Base-by-base conservation (phyloP, 2,113 vertebrate genomes). In the Brachyistius frenatus region DNA sequence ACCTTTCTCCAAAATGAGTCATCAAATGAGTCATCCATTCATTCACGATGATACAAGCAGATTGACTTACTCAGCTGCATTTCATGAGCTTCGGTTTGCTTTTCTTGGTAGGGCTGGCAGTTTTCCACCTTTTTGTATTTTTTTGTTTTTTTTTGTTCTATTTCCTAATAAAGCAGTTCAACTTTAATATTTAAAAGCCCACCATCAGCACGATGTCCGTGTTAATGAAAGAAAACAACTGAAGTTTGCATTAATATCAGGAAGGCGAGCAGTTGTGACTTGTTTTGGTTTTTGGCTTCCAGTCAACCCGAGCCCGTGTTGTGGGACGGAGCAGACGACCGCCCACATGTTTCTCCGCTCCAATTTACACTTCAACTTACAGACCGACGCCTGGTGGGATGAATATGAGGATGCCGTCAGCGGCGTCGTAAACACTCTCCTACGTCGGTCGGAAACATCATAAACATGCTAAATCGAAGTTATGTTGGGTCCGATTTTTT, bases 311-410 rank as follows among this genome's bases (percentile, higher is more conserved):
- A 65, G 80, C 70, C 54, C 60, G 44, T 77, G 79, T 72, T 77
- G 83, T 73, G 83, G 62, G 60, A 62, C n/a, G 62, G 32, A 66
- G 77, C 80, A 82, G 81, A 85, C 76, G 77, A 72, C 85, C 88
- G 85, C 64, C 73, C 84, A 69, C 83, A 56, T 81, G 80, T 83
- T 66, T 72, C 66, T 56, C 64, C 63, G 55, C 15, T 10, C 75
- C 71, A 88, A 91, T 88, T 83, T 64, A 81, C 82, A 81, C 81
- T 31, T 73, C 37, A 79, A 83, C 32, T 39, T 64, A 49, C 54
- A 73, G 41, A 10, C 39, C 14, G 33, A 31, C 65, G 83, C 61
- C 66, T 56, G 37, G 68, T 46, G 44, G 66, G 56, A 50, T 35
- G 47, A 60, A 35, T 67, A 41, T 44, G 52, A 46, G 60, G 49